Evolutionary conservation across 1,140 invertebrate genomes (phyloP).

Genomic region (Brachionus rotundiformis): DNA sequence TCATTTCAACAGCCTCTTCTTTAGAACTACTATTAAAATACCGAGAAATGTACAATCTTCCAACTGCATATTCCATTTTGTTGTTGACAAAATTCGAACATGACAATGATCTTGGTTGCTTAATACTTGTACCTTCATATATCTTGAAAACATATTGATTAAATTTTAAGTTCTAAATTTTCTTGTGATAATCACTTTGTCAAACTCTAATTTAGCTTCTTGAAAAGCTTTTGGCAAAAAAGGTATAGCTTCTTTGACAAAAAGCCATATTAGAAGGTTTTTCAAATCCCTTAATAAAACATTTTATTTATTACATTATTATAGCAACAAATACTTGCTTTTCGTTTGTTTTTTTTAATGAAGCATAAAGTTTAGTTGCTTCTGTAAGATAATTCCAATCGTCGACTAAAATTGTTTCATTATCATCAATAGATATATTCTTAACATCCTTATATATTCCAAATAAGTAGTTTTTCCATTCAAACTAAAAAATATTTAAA

Average conservation of each 20-base stretch:
- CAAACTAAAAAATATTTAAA: constrained; percentile 17
- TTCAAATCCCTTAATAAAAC: constrained; percentile 13
- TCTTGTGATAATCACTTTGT: background rate
- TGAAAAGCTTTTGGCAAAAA: constrained; percentile 49
- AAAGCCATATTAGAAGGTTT: constrained; percentile 43
- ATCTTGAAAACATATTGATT: background rate
- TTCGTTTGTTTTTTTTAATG: background rate
- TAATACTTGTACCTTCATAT: constrained; percentile 31
- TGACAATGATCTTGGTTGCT: constrained; percentile 21
- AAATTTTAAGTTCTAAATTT: background rate
- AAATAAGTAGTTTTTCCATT: constrained; percentile 41
- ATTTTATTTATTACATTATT: background rate
- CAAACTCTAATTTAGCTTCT: constrained; percentile 49
- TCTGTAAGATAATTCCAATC: constrained; percentile 12
- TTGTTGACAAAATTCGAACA: constrained; percentile 78
- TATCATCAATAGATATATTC: constrained; percentile 9
- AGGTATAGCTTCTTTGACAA: constrained; percentile 43
- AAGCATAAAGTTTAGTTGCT: constrained; percentile 7
- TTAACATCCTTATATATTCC: constrained; percentile 10
- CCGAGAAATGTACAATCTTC: constrained; percentile 87
- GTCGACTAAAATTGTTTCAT: constrained; percentile 37
- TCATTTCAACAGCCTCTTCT: constrained; percentile 75
- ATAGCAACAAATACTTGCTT: constrained; percentile 37
- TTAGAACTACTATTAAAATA: constrained; percentile 79
- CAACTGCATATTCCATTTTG: constrained; percentile 84